These are phyloP conservation scores for Panthera leo DNA, from an alignment of 2,113 vertebrate species.

Conservation along the genomic window DNA sequence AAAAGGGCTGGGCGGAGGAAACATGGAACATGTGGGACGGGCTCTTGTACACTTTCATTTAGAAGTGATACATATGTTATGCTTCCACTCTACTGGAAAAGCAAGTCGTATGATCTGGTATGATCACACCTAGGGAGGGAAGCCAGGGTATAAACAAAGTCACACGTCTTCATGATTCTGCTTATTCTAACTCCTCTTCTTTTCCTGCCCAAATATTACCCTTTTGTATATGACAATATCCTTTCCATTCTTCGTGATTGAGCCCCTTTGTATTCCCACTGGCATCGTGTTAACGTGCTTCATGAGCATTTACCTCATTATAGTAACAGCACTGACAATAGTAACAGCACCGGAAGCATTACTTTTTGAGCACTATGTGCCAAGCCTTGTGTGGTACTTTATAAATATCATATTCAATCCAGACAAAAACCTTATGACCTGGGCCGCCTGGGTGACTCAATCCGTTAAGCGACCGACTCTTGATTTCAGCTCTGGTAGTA, in stretches of 20 bases:
- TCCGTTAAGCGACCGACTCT: too few species aligned
- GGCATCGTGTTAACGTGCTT: not conserved
- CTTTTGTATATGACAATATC: not conserved
- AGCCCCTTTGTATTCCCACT: not conserved
- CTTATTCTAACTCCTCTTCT: not conserved
- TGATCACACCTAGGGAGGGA: not conserved
- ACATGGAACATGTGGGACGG: not conserved
- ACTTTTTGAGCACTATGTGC: not conserved
- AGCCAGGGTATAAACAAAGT: not conserved
- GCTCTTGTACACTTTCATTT: not conserved
- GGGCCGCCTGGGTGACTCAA: too few species aligned
- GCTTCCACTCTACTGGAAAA: not conserved
- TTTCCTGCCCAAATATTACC: not conserved
- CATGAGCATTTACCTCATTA: not conserved
- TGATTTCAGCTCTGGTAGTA: too few species aligned
- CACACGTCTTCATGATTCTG: accelerated
- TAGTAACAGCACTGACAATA: not conserved
- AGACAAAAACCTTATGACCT: not conserved
- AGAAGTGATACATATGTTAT: not conserved
- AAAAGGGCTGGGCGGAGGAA: not conserved
- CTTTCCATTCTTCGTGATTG: not conserved
- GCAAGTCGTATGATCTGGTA: not conserved
- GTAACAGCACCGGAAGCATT: not conserved
- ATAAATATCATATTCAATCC: not conserved
- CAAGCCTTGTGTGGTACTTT: not conserved